Conservation (phyloP, 2,888 invertebrate species). For the Dimorphilus gyrociliatus region DNA sequence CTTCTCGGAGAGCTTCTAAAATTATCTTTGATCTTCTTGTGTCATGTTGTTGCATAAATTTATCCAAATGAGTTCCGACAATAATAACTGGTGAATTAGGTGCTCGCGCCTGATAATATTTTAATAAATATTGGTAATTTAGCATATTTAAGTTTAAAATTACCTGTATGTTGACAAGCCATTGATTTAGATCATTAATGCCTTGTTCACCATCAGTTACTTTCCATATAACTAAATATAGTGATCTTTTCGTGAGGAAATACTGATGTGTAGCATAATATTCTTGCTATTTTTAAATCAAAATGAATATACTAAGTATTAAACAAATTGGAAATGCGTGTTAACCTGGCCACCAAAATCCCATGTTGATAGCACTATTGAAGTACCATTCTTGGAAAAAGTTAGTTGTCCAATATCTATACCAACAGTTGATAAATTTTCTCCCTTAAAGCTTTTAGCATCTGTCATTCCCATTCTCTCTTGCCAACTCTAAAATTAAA, state of each 20-base stretch:
- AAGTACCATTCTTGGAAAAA: slow-evolving; percentile 42
- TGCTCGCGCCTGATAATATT: slow-evolving; percentile 43
- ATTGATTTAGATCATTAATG: slow-evolving; percentile 72
- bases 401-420: slow-evolving; percentile 92
- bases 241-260: slow-evolving; percentile 78
- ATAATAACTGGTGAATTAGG: slow-evolving; percentile 44
- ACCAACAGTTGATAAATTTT: slow-evolving; percentile 82
- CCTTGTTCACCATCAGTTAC: slow-evolving; percentile 79
- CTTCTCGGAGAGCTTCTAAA: slow-evolving; percentile 3
- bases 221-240: slow-evolving; percentile 88
- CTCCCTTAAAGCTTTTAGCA: slow-evolving; percentile 41
- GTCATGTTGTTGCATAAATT: slow-evolving; percentile 43
- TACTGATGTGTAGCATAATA: slow-evolving; percentile 98
- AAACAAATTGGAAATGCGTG: not conserved
- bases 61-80: slow-evolving; percentile 86
- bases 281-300: slow-evolving; percentile 57
- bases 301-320: not conserved
- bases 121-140: slow-evolving; percentile 15
- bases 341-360: slow-evolving; percentile 86
- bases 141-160: slow-evolving; percentile 1
- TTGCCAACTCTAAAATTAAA: slow-evolving; percentile 5
- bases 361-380: slow-evolving; percentile 57
- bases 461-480: slow-evolving; percentile 6
- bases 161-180: slow-evolving; percentile 84
- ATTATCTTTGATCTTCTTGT: slow-evolving; percentile 22